Percentiles rank a stretch among this genome's conserved stretches.
Conservation (phyloP, 2,888 invertebrate species). For the Caradrina clavipalpis region DNA sequence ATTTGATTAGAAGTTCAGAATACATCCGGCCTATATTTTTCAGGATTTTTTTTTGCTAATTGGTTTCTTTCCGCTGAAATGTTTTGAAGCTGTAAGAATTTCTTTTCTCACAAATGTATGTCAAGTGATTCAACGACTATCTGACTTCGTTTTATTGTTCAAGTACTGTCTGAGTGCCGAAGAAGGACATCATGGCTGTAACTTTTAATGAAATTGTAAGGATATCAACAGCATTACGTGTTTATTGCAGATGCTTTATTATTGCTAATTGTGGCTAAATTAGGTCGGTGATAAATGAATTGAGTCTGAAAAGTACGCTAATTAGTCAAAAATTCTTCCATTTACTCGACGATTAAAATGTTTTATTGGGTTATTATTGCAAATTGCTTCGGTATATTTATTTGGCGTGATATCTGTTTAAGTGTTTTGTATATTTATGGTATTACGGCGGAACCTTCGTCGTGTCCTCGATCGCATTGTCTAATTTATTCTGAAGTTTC, state of each 20-base stretch:
- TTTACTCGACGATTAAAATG: constrained; percentile 31
- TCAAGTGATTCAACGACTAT: constrained; percentile 84
- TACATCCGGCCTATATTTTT: background rate
- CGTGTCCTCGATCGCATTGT: constrained; percentile 44
- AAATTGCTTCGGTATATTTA: constrained; percentile 38
- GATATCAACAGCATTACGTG: constrained; percentile 76
- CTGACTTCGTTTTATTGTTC: constrained; percentile 84
- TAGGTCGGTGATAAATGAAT: constrained; percentile 70
- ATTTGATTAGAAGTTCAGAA: background rate
- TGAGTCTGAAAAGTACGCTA: constrained; percentile 57
- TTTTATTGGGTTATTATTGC: constrained; percentile 42
- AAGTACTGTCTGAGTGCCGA: constrained; percentile 73
- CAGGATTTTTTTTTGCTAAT: background rate
- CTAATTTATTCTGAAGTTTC: constrained; percentile 57
- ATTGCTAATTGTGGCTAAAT: constrained; percentile 75
- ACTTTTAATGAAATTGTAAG: constrained; percentile 81
- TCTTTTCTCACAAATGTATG: constrained; percentile 79
- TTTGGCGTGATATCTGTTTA: constrained; percentile 32
- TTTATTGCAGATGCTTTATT: constrained; percentile 75
- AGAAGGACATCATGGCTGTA: constrained; percentile 82
- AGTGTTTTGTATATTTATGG: constrained; percentile 21
- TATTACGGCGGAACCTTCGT: constrained; percentile 16
- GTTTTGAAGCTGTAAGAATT: constrained; percentile 63
- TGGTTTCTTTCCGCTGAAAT: constrained; percentile 48
- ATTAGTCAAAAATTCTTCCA: constrained; percentile 51